Base-by-base conservation (phyloP, 2,797 vertebrate species). In the Falco naumanni region DNA sequence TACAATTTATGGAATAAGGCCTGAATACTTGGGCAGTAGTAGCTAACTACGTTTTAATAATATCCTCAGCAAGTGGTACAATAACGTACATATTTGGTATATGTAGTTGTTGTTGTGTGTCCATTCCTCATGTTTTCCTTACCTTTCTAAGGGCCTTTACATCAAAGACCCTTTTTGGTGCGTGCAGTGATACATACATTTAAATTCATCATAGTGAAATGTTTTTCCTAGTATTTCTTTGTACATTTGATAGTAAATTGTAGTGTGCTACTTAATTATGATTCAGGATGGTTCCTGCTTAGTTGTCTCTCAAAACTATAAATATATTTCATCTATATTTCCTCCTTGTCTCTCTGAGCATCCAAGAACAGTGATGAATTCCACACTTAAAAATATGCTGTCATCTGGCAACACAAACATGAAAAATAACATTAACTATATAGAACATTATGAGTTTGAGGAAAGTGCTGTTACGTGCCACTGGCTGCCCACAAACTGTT, bases 191-290 rank as follows among this genome's bases (percentile, higher is more conserved):
- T 76, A 47, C 22, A 33, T 17, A 4, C 4, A 2, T 33, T 82
- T 43, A 57, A 79, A 79, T 86, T 66, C 39, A 34, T 10, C 11
- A 4, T 1, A 28, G 13, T n/a, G 37, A 66, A 66, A 39, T 51
- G 3, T 20, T 76, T 88, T 88, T 63, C 45, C 66, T 41, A 22
- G 18, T 10, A 28, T 76, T 74, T 77, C 66, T 79, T 86, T 64
- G 26, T 22, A 29, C 0, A 0, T 53, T 45, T 50, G 51, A 50
- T 59, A 43, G 71, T 47, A 85, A 77, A 93, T 87, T 39, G 56
- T 2, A 11, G 34, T 29, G 16, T 0, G 0, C 13, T 13, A 0
- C 28, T 69, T 77, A 14, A 17, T 57, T 87, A 13, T 11, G 81
- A 47, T 87, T 87, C 45, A 56, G 66, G 41, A 33, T 74, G 80